Base-by-base conservation (phyloP, 2,797 vertebrate genomes). In the Yasuhikotakia modesta region DNA sequence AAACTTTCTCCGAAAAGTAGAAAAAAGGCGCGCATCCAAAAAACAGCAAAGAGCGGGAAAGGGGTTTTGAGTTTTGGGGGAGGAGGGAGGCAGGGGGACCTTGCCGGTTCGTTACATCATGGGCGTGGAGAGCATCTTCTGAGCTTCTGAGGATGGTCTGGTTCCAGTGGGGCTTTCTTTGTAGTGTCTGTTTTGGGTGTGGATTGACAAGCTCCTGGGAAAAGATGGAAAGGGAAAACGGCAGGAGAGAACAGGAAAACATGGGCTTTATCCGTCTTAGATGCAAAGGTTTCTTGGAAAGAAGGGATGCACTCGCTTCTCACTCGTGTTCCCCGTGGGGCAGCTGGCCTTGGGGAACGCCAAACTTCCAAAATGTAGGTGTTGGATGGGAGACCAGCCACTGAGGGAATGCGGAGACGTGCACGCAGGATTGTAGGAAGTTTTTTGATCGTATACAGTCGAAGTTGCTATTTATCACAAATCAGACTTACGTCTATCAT, bases 91-190 rank as follows among this genome's bases (percentile, higher is more conserved):
- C 58, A 70, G 24, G 27, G 48, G 22, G 82, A 79, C 84, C 87
- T 91, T 87, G 87, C 86, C 83, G 86, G 83, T 89, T 89, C 82
- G 83, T 91, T 90, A 90, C 89, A 89, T 90, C 88, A 90, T 88
- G 63, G 70, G 78, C 55, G 74, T 78, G 70, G 76, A 85, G 79
- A 71, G 70, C 27, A 80, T 70, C 60, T 71, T 80, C 60, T 60
- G 48, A n/a, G 60, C 61, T 84, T 76, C 70, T 80, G 82, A 84
- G 83, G 83, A 87, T 74, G 87, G 85, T 80, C 84, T 46, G 78
- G 78, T 79, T 87, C 90, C 85, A 75, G 67, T 79, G 89, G 86
- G 90, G 82, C 85, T 89, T 87, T 73, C 87, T 91, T 88, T 90
- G 87, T 90, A 88, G 88, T 83, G 81, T 89, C 88, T 89, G 86